These are phyloP conservation scores for Sitobion miscanthi DNA, from an alignment of 1,140 invertebrate genomes.

Conservation along the genomic window DNA sequence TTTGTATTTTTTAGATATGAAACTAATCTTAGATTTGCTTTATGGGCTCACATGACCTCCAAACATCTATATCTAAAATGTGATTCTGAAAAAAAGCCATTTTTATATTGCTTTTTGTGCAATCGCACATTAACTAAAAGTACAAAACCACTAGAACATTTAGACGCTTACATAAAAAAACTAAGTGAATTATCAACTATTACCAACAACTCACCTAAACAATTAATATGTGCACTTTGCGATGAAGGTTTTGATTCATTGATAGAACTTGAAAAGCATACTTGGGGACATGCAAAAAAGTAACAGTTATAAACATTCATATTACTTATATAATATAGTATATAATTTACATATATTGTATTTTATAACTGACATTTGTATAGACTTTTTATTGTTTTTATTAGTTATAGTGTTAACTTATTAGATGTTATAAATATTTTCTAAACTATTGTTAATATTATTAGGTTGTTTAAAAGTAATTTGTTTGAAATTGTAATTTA, in stretches of 20 bases:
- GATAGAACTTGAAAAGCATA: not conserved
- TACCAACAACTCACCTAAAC: not conserved
- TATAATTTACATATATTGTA: not conserved
- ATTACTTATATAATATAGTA: not conserved
- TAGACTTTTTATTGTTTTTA: not conserved
- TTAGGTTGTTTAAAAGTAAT: not conserved
- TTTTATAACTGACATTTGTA: not conserved
- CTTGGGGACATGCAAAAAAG: not conserved
- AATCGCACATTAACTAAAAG: not conserved
- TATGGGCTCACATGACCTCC: constrained; percentile 7
- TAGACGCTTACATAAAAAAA: not conserved
- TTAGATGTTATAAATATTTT: not conserved
- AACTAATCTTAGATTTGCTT: not conserved
- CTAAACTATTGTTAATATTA: not conserved
- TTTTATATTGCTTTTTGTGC: constrained; percentile 14
- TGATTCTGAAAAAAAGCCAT: constrained; percentile 6
- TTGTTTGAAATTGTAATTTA: not conserved
- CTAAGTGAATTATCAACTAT: not conserved
- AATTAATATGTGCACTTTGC: not conserved
- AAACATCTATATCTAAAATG: not conserved
- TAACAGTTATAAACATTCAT: not conserved
- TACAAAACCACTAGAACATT: constrained; percentile 12
- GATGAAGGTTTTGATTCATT: not conserved
- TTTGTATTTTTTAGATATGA: not conserved
- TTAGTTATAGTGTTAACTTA: not conserved